Conservation (phyloP, 1,140 invertebrate genomes). For the Pseudomyrmex concolor region DNA sequence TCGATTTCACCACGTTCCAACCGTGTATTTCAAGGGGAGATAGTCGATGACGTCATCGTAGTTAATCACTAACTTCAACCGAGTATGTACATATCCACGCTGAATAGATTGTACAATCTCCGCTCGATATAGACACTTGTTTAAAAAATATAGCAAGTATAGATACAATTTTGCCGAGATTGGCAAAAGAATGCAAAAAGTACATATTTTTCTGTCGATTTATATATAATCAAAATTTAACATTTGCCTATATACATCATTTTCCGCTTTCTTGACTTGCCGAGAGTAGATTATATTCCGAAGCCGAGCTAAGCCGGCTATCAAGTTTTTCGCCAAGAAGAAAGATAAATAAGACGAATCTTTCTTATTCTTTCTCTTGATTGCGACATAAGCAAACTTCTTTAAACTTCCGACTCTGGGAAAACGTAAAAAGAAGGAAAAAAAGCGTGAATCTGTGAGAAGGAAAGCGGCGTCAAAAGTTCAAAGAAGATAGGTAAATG, state of each 20-base stretch:
- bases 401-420: slow-evolving; percentile 51
- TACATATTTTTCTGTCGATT: slow-evolving; percentile 17
- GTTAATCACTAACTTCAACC: slow-evolving; percentile 19
- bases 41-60: slow-evolving; percentile 41
- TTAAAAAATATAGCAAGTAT: neutral
- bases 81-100: neutral
- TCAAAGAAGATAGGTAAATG: neutral
- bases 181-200: neutral
- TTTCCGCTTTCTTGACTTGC: slow-evolving; percentile 41
- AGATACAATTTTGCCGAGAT: neutral
- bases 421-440: slow-evolving; percentile 34
- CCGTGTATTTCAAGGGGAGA: slow-evolving; percentile 42
- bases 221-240: neutral
- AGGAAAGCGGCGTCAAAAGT: slow-evolving; percentile 38
- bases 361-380: slow-evolving; percentile 61
- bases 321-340: slow-evolving; percentile 53
- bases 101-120: slow-evolving; percentile 4
- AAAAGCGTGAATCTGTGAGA: slow-evolving; percentile 27
- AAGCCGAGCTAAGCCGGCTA: slow-evolving; percentile 48
- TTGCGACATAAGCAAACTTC: slow-evolving; percentile 60
- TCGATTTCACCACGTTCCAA: slow-evolving; percentile 42
- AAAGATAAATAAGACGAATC: slow-evolving; percentile 61
- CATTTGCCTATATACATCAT: slow-evolving; percentile 47
- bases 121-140: neutral
- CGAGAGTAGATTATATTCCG: slow-evolving; percentile 54